Percentiles rank a stretch among this genome's conserved stretches.
phyloP scores from a whole-genome alignment of 2,888 invertebrate species.

The Nycteola revayana region DNA sequence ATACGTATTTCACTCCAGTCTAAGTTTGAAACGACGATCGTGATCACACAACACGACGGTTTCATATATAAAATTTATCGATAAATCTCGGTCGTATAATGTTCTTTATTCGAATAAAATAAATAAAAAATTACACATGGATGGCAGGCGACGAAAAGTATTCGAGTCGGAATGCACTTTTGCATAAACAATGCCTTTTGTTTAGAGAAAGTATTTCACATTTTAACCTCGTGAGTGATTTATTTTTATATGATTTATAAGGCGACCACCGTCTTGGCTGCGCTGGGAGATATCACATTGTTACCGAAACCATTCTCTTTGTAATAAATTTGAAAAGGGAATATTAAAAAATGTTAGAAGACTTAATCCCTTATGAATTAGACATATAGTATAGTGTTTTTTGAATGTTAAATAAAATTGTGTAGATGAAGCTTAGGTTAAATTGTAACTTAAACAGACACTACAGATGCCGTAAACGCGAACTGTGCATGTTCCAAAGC shows the following conservation, averaged over 20 bases:
- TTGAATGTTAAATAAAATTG: too few relatives aligned
- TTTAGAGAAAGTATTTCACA: conserved; percentile 82
- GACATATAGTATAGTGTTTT: too few relatives aligned
- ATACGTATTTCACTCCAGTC: conserved; percentile 46
- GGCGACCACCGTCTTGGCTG: conserved; percentile 50
- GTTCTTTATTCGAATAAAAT: conserved; percentile 58
- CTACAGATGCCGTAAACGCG: too few relatives aligned
- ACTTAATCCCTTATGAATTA: too few relatives aligned
- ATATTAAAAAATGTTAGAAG: neutral
- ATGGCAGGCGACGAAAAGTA: conserved; percentile 78
- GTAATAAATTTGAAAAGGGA: too few relatives aligned
- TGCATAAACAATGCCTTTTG: conserved; percentile 81
- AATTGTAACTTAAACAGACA: too few relatives aligned
- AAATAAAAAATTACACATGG: conserved; percentile 43
- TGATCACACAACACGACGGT: conserved; percentile 71
- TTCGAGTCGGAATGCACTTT: conserved; percentile 75
- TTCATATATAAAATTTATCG: conserved; percentile 68
- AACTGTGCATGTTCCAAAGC: too few relatives aligned
- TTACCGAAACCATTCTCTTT: too few relatives aligned
- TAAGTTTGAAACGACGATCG: conserved; percentile 63
- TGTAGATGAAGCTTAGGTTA: too few relatives aligned
- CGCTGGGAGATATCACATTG: conserved; percentile 29
- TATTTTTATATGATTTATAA: conserved; percentile 79
- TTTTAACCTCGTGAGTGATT: conserved; percentile 73
- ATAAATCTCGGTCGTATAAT: conserved; percentile 62